These are phyloP conservation scores for Rana temporaria DNA, from an alignment of 2,113 vertebrate genomes.

Conservation along the genomic window DNA sequence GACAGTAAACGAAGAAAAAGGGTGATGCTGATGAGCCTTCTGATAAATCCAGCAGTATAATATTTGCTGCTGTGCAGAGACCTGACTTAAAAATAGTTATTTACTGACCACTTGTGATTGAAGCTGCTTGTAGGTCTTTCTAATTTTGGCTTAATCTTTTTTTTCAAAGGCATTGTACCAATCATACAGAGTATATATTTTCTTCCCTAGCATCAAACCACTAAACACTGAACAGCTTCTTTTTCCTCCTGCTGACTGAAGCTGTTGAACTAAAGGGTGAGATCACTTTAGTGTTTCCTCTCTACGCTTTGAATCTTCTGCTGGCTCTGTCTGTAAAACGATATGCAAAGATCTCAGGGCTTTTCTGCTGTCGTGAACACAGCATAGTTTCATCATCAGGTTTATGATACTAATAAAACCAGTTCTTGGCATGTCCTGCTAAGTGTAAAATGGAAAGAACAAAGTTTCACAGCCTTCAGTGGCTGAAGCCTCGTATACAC, in stretches of 20 bases:
- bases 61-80: background rate
- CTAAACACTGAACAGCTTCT: background rate
- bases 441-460: background rate
- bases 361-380: background rate
- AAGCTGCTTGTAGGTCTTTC: too few species aligned
- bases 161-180: background rate
- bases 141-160: too few species aligned
- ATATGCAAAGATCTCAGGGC: too few species aligned
- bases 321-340: too few species aligned
- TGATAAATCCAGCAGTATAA: conserved; percentile 13
- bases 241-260: background rate
- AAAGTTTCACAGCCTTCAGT: background rate
- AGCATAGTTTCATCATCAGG: too few species aligned
- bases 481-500: too few species aligned
- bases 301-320: too few species aligned
- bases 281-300: background rate
- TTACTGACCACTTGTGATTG: background rate
- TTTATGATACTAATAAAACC: too few species aligned
- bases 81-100: background rate
- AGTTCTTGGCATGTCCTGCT: too few species aligned
- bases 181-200: background rate
- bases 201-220: background rate
- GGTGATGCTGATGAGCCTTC: background rate
- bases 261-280: background rate
- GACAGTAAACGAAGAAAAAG: background rate